Evolutionary conservation across 2,113 vertebrate genomes (phyloP), one percentile per base, ranked within the genome.

Genomic region (Poeciliopsis turrubarensis): DNA sequence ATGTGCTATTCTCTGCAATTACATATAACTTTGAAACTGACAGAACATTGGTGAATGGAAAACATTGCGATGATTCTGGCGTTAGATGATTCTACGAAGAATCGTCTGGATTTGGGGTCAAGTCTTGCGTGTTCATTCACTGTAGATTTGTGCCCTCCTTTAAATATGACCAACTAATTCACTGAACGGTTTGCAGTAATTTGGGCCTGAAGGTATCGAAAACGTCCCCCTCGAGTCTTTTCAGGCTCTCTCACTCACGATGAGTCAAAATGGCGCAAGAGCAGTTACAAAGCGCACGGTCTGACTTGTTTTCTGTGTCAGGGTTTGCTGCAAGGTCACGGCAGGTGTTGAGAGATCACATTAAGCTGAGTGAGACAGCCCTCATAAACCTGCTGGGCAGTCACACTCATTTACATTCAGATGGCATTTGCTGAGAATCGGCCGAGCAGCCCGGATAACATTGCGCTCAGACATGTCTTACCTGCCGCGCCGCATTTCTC

Each of bases 401-500:
- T 87, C 72, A 68, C 66, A 75, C 77, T 77, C 63, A 80, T 89
- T 82, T 70, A 67, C 72, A 73, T 88, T 77, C 77, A 80, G 73
- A 44, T 13, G 32, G 60, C 71, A 69, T 75, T 74, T 61, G 57
- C 72, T 51, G 60, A 79, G 79, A 83, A 68, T 71, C 71, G 68
- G 60, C 79, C 41, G 29, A 80, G 68, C 39, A 37, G 74, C 34
- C 78, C 65, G 65, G 81, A 85, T 86, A 64, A 84, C 86, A 69
- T 83, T 88, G 75, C 87, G 72, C 73, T 61, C 79, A 78, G 79
- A 92, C 89, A 71, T 26, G 88, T 90, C 64, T 79, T 84, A 92
- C 92, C 89, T 89, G 92, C 86, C 84, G 70, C 75, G 70, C 89
- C 79, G 76, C 92, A 92, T 92, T 93, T 90, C 81, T 78, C 17